Evolutionary conservation across 2,113 vertebrate genomes (phyloP).

Genomic region (Chionodraco myersi): DNA sequence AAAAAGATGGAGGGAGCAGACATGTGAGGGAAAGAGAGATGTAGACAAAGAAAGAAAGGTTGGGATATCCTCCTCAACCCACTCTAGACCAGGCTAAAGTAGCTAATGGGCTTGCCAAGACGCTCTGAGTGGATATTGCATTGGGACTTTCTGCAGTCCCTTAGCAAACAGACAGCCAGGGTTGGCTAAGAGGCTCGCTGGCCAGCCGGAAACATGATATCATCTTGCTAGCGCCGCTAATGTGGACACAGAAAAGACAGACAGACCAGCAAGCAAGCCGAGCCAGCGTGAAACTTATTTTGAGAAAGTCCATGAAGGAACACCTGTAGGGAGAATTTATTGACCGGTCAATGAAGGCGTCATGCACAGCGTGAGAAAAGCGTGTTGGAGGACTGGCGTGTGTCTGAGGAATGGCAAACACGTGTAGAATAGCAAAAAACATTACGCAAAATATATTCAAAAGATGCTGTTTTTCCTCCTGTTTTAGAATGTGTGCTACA

Average conservation of each 20-base stretch:
- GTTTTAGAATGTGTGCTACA: too few species aligned
- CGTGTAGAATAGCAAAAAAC: not conserved
- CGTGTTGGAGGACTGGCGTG: not conserved
- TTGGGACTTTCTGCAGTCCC: slow-evolving; percentile 81
- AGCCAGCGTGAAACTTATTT: slow-evolving; percentile 11
- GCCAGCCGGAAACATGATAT: slow-evolving; percentile 76
- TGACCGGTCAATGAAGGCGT: slow-evolving; percentile 29
- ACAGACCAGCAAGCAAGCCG: not conserved
- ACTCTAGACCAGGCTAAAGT: slow-evolving; percentile 70
- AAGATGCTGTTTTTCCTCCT: slow-evolving; percentile 12
- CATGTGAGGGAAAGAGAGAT: slow-evolving; percentile 39
- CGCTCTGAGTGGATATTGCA: slow-evolving; percentile 81
- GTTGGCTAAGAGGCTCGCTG: slow-evolving; percentile 69
- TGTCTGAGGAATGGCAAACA: slow-evolving; percentile 14
- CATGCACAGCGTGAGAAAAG: slow-evolving; percentile 10
- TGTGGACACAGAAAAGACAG: slow-evolving; percentile 30
- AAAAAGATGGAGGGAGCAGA: slow-evolving; percentile 45
- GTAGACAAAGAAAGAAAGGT: slow-evolving; percentile 48
- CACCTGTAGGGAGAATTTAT: slow-evolving; percentile 37
- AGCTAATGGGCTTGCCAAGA: slow-evolving; percentile 82
- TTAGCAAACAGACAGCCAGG: slow-evolving; percentile 75
- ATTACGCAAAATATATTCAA: not conserved
- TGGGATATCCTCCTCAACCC: slow-evolving; percentile 67
- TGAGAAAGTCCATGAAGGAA: slow-evolving; percentile 26
- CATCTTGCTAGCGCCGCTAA: slow-evolving; percentile 59